A percentile compares a stretch with the other conserved stretches of the same genome.
These are phyloP conservation scores for Drosophila quinaria DNA, from an alignment of 2,888 invertebrate species.

Conservation along the genomic window DNA sequence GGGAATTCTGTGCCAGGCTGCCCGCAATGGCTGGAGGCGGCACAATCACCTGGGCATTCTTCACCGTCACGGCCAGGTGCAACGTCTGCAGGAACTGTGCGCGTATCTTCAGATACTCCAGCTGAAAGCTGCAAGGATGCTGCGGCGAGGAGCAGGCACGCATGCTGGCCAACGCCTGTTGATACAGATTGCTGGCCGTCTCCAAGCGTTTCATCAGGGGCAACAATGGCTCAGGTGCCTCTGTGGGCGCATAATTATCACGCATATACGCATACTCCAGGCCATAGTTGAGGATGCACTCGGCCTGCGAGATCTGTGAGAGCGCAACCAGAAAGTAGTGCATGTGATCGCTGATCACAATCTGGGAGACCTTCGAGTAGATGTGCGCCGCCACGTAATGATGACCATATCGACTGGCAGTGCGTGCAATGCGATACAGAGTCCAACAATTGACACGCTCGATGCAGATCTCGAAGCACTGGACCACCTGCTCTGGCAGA, in stretches of 20 bases:
- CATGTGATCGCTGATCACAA: constrained; percentile 94
- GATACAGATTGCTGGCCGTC: constrained; percentile 88
- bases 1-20: constrained; percentile 91
- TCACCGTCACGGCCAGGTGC: constrained; percentile 85
- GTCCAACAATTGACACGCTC: constrained; percentile 91
- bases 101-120: constrained; percentile 91
- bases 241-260: constrained; percentile 80
- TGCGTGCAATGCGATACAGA: constrained; percentile 94
- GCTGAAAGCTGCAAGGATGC: constrained; percentile 88
- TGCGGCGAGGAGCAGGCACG: constrained; percentile 86
- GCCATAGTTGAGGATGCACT: constrained; percentile 88
- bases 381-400: constrained; percentile 90
- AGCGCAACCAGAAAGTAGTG: constrained; percentile 95
- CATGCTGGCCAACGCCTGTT: constrained; percentile 88
- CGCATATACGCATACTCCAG: constrained; percentile 86
- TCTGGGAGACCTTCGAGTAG: constrained; percentile 88
- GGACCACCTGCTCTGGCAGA: constrained; percentile 88
- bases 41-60: constrained; percentile 90
- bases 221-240: constrained; percentile 75
- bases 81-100: constrained; percentile 90
- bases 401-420: constrained; percentile 94
- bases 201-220: constrained; percentile 86
- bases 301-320: constrained; percentile 91
- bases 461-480: constrained; percentile 88
- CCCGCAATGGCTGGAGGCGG: constrained; percentile 97